Evolutionary conservation across 30 jellyfish, hydroid and myxozoan genomes (phyloP), one percentile per base, ranked within the genome.

Genomic region (Rhopilema esculentum): DNA sequence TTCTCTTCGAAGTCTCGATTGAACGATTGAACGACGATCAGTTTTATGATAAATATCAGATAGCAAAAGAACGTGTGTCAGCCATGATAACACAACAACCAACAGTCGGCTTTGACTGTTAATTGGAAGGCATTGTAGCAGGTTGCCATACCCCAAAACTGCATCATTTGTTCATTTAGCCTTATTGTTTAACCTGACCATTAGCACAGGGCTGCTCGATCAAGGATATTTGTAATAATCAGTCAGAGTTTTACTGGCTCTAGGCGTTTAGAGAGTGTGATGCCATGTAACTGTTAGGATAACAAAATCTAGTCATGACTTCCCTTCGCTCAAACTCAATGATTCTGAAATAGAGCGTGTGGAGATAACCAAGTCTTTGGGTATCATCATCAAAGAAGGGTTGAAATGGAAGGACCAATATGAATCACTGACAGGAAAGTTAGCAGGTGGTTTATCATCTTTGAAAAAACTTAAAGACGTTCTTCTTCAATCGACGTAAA

Each of bases 371-470:
- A 65, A 82, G 49, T 67, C 84, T 24, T 51, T 67, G 22, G 73
- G 74, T 32, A 75, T 48, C 73, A 82, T 82, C 49, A 23, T 82
- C 52, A 73, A 82, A 22, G 83, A 65, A 82, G 66, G 75, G 52
- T 66, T 83, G 33, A 67, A 68, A 29, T 83, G 92, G 92, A 57
- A 68, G 81, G 74, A 68, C 23, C 77, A 69, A 57, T 83, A 19
- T 48, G 70, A 83, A 83, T 51, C 92, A 40, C 75, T 69, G 26
- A 83, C 49, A 53, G 68, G 79, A 71, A 83, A 69, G 79, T 50
- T 50, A 83, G 78, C 85, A 69, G 82, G 92, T 31, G 78, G 92
- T 27, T 71, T 83, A 50, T 69, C 77, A 49, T 83, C 85, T 52
- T 83, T 83, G 67, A 69, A 68, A 69, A 49, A 68, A 22, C 77